A percentile compares a stretch with the other conserved stretches of the same genome.
Conservation (phyloP, 2,888 invertebrate genomes). For the Rhabditoides inermis region DNA sequence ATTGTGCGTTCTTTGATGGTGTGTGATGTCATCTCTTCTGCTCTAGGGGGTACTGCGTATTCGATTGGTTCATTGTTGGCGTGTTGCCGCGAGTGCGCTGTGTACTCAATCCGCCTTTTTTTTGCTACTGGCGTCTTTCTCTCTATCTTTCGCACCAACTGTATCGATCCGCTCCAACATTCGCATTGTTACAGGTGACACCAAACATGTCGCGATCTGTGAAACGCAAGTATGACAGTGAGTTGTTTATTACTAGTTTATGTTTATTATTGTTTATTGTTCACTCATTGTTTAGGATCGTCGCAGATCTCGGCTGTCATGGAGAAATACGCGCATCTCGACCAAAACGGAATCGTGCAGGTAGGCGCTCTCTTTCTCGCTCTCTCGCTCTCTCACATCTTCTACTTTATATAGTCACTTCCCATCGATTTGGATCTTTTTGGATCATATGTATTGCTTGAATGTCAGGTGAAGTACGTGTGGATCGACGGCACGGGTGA, state of each 20-base stretch:
- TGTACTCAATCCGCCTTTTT: background rate
- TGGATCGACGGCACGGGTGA: constrained; percentile 93
- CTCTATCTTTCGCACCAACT: background rate
- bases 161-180: background rate
- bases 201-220: constrained; percentile 2
- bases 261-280: background rate
- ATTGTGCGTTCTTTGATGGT: too few species aligned
- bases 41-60: too few species aligned
- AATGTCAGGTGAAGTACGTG: constrained; percentile 68
- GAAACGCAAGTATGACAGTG: constrained; percentile 22
- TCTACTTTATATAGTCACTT: too few species aligned
- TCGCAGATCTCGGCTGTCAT: constrained; percentile 18
- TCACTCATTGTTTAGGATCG: constrained; percentile 1
- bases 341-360: constrained; percentile 26
- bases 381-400: too few species aligned
- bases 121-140: background rate
- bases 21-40: too few species aligned
- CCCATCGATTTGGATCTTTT: background rate
- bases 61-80: too few species aligned
- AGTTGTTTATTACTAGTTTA: constrained; percentile 11
- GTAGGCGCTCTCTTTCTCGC: constrained; percentile 2
- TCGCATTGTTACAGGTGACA: background rate
- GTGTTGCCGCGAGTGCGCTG: too few species aligned
- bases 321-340: constrained; percentile 18
- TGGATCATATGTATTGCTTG: background rate